Evolutionary conservation across 2,888 invertebrate genomes (phyloP), one percentile per base, ranked within the genome.

Genomic region (Leptopilina myrica): DNA sequence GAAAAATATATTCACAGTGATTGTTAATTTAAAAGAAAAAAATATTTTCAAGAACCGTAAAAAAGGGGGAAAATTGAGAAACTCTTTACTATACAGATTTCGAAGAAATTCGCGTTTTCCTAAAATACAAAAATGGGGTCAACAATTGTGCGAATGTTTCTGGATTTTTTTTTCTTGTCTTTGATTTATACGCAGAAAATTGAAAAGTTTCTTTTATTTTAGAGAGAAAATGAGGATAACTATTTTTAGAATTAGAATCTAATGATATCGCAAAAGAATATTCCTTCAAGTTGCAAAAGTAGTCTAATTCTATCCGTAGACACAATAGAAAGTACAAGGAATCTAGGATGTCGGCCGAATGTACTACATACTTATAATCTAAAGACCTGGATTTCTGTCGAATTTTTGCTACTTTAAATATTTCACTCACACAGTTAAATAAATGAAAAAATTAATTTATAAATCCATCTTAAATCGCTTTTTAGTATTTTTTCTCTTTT

Each of bases 271-370:
- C 33, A 40, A 8, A 62, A 66, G 66, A 66, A 56, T 73, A 56
- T 73, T 73, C 2, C 49, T 33, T 73, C 26, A 56, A 40, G 5
- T 73, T 73, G 8, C 84, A 86, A 85, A 88, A 87, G 85, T 85
- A 85, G 83, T 88, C 82, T 86, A 86, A 86, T 85, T 81, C 86
- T 80, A 87, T 86, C 86, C 85, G 86, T 83, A 88, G 88, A 88
- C 85, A 89, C 88, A 89, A 89, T 90, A 89, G 89, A 89, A 88
- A 90, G 88, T 87, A 86, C 84, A 80, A 83, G 80, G 87, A 87
- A 89, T 88, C 87, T 89, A 88, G 88, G 89, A 87, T 88, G 87
- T 77, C 83, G 81, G 79, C 77, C 75, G 85, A 85, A 78, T 78
- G 79, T 82, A 77, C 79, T 83, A 82, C 83, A 79, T 82, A 80